Evolutionary conservation across 2,888 invertebrate species (phyloP).

Genomic region (Vesta saturnalis): DNA sequence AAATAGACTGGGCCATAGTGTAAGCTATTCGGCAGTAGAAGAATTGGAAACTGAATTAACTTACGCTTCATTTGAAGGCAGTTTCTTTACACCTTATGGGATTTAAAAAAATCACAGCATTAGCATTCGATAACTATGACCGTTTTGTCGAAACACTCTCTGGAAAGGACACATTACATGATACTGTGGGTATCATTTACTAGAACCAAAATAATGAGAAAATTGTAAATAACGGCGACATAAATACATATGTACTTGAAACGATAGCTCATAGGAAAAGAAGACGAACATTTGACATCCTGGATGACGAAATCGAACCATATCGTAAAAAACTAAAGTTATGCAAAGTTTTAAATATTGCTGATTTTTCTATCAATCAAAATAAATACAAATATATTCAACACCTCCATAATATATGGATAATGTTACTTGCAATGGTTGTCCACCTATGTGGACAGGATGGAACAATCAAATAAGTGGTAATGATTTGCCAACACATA

Average conservation of each 20-base stretch:
- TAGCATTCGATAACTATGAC: neutral
- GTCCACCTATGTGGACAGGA: neutral
- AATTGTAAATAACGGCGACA: neutral
- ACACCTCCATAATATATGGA: neutral
- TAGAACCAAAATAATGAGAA: neutral
- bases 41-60: conserved; percentile 1
- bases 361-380: no score
- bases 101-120: neutral
- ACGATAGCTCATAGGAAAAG: no score
- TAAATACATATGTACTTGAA: no score
- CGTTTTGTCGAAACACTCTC: neutral
- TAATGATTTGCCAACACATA: neutral
- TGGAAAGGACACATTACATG: neutral
- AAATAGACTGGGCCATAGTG: neutral
- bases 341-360: no score
- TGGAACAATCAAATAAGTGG: neutral
- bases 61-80: neutral
- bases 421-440: neutral
- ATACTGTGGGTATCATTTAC: neutral
- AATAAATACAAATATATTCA: no score
- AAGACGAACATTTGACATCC: neutral
- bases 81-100: neutral
- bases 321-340: neutral
- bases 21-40: neutral
- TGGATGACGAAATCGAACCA: neutral